Conservation (phyloP, 2,113 vertebrate species). For the Rallus limicola region DNA sequence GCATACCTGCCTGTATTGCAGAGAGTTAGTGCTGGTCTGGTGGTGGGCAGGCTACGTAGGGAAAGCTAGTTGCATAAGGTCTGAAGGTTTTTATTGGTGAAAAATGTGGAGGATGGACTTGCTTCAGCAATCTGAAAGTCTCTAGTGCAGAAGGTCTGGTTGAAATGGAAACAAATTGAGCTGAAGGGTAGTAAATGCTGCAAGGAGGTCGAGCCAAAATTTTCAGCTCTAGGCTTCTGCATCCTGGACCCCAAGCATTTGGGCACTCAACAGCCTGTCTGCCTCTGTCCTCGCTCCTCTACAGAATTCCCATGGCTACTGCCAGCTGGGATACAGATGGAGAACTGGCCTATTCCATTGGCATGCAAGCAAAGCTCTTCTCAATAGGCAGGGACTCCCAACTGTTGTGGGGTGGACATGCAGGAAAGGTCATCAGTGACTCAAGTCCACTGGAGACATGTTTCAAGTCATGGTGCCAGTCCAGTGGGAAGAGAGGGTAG, state of each 20-base stretch:
- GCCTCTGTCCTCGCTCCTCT: neutral
- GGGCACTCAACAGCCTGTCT: neutral
- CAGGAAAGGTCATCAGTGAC: neutral
- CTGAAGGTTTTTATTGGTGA: neutral
- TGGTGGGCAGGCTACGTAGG: accelerated
- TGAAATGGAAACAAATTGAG: neutral
- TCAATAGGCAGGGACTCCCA: neutral
- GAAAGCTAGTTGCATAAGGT: neutral
- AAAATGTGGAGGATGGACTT: neutral
- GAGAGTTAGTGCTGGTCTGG: neutral
- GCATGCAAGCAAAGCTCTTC: accelerated
- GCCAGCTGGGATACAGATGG: neutral
- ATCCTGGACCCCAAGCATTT: neutral
- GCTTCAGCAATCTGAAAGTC: neutral
- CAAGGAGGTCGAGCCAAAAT: accelerated
- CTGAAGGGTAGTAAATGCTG: neutral
- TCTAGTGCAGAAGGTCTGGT: neutral
- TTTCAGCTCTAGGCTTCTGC: neutral
- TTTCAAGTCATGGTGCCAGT: neutral
- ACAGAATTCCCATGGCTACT: neutral
- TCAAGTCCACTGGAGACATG: neutral
- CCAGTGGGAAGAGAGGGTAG: neutral
- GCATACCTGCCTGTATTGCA: neutral
- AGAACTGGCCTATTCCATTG: neutral
- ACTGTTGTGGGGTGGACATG: accelerated